phyloP scores from a whole-genome alignment of 2,113 vertebrate genomes.

The Notarius lentiginosus region DNA sequence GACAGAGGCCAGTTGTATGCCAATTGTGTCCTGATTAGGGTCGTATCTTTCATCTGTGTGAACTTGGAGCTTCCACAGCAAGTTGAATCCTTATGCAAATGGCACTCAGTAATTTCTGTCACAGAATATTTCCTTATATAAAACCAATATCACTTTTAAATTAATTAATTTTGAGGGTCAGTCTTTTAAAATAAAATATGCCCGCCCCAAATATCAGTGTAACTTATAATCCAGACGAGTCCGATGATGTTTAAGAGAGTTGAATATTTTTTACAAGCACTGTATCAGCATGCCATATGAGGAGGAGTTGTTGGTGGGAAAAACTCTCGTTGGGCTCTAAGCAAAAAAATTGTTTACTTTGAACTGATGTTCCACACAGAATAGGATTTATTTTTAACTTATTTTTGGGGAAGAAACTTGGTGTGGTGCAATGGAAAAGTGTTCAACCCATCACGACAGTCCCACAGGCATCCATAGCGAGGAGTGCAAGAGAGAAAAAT shows the following conservation, averaged over 20 bases:
- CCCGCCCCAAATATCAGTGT: background rate
- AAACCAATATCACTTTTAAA: too few relatives aligned
- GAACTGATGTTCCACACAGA: background rate
- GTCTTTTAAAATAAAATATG: too few relatives aligned
- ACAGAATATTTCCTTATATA: too few relatives aligned
- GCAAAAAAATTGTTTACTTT: background rate
- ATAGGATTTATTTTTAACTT: background rate
- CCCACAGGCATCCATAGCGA: background rate
- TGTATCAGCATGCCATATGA: conserved; percentile 18
- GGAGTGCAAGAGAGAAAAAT: background rate
- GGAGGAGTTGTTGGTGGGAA: conserved; percentile 6
- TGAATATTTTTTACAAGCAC: background rate
- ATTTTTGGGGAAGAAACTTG: background rate
- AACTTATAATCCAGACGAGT: background rate
- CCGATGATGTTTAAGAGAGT: background rate
- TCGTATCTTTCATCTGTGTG: too few relatives aligned
- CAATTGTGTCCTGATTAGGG: too few relatives aligned
- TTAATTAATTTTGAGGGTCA: too few relatives aligned
- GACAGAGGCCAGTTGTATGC: too few relatives aligned
- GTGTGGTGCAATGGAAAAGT: background rate
- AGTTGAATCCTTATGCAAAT: too few relatives aligned
- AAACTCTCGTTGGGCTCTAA: background rate
- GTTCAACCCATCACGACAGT: background rate
- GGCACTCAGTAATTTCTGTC: too few relatives aligned
- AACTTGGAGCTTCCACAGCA: too few relatives aligned